phyloP scores from a whole-genome alignment of 1,140 invertebrate genomes.

The Acromyrmex heyeri region DNA sequence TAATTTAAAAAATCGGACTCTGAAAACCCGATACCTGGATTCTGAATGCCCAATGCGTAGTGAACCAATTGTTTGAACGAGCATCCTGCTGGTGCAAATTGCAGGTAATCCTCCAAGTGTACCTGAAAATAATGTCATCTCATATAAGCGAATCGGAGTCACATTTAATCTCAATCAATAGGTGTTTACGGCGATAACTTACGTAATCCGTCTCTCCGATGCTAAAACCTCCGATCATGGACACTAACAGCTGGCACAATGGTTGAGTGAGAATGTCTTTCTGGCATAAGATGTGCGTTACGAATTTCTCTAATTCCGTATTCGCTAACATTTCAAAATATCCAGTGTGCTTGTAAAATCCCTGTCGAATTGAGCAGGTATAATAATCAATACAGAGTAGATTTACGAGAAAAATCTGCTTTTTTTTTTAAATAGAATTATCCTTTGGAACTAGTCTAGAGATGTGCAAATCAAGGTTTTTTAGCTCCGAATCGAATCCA shows the following conservation, averaged over 20 bases:
- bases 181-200: not conserved
- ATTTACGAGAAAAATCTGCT: not conserved
- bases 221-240: conserved; percentile 49
- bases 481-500: no score
- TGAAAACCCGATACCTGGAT: conserved; percentile 46
- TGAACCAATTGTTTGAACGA: conserved; percentile 65
- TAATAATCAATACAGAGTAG: not conserved
- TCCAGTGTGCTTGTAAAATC: conserved; percentile 24
- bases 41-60: conserved; percentile 31
- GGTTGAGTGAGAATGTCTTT: conserved; percentile 16
- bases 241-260: conserved; percentile 18
- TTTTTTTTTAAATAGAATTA: not conserved
- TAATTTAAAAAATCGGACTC: not conserved
- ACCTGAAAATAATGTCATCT: conserved; percentile 49
- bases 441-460: not conserved
- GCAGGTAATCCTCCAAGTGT: conserved; percentile 6
- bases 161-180: not conserved
- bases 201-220: conserved; percentile 29
- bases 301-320: not conserved
- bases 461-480: no score
- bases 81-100: conserved; percentile 56
- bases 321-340: conserved; percentile 40
- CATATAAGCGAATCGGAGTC: not conserved
- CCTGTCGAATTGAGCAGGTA: not conserved
- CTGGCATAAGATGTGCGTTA: not conserved